Evolutionary conservation across 2,797 vertebrate genomes (phyloP).

Genomic region (Neosilurus mollespiculum): DNA sequence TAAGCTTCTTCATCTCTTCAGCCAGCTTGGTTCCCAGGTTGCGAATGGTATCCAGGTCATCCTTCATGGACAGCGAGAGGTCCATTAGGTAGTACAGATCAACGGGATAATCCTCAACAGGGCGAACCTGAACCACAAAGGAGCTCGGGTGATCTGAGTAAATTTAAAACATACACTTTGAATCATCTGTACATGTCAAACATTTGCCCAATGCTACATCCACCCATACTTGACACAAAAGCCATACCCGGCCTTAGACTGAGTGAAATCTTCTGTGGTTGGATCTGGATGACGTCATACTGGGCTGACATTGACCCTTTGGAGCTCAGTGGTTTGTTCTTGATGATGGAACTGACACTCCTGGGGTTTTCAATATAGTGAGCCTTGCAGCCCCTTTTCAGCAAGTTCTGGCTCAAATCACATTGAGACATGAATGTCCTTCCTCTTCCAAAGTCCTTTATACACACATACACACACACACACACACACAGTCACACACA

Average conservation of each 20-base stretch:
- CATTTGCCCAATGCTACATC: neutral
- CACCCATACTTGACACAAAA: neutral
- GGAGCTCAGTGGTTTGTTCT: constrained; percentile 79
- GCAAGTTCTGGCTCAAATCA: constrained; percentile 82
- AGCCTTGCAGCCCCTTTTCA: constrained; percentile 76
- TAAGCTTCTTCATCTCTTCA: constrained; percentile 93
- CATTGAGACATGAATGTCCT: constrained; percentile 82
- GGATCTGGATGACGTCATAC: constrained; percentile 85
- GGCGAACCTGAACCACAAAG: constrained; percentile 89
- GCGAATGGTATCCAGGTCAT: constrained; percentile 91
- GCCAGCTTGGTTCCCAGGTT: constrained; percentile 92
- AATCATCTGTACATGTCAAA: neutral
- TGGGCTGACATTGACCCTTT: constrained; percentile 78
- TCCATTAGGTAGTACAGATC: constrained; percentile 99
- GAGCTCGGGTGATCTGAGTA: constrained; percentile 76
- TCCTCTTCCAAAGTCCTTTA: constrained; percentile 81
- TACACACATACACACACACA: neutral
- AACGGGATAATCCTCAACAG: constrained; percentile 97
- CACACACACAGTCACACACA: neutral
- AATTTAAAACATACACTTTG: neutral
- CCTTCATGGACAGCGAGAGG: constrained; percentile 97
- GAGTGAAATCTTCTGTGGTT: constrained; percentile 84
- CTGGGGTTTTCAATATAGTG: constrained; percentile 79
- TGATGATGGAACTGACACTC: constrained; percentile 74
- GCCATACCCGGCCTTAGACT: constrained; percentile 86